phyloP scores from a whole-genome alignment of 2,113 vertebrate genomes.

The Zosterops lateralis region DNA sequence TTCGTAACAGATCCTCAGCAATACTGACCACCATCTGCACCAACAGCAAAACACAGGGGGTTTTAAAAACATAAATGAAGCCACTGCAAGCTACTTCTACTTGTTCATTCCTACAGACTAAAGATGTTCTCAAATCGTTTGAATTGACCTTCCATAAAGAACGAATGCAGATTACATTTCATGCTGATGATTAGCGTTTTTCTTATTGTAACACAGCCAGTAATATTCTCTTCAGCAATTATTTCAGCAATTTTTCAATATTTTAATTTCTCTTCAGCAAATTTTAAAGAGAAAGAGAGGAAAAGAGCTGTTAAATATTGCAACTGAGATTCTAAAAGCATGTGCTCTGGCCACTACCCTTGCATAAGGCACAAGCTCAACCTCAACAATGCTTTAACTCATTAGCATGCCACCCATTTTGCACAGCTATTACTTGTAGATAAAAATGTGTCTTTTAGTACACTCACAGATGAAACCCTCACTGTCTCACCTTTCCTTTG shows the following conservation, averaged over 20 bases:
- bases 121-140: neutral
- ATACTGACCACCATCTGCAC: conserved; percentile 96
- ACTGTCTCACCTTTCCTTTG: conserved; percentile 90
- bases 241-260: neutral
- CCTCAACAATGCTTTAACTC: neutral
- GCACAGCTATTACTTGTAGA: neutral
- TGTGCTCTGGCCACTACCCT: neutral
- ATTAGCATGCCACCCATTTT: neutral
- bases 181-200: neutral
- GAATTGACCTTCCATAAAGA: neutral
- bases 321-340: neutral
- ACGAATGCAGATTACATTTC: neutral
- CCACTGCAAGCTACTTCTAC: neutral
- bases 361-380: neutral
- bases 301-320: neutral
- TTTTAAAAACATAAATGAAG: neutral
- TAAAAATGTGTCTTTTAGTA: neutral
- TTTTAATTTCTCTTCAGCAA: neutral
- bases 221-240: neutral
- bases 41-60: neutral
- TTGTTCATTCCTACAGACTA: neutral
- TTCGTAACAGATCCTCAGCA: conserved; percentile 93
- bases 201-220: neutral
- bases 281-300: neutral
- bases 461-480: neutral